Evolutionary conservation across 2,797 vertebrate species (phyloP), one percentile per base, ranked within the genome.

Genomic region (Myotis planiceps): DNA sequence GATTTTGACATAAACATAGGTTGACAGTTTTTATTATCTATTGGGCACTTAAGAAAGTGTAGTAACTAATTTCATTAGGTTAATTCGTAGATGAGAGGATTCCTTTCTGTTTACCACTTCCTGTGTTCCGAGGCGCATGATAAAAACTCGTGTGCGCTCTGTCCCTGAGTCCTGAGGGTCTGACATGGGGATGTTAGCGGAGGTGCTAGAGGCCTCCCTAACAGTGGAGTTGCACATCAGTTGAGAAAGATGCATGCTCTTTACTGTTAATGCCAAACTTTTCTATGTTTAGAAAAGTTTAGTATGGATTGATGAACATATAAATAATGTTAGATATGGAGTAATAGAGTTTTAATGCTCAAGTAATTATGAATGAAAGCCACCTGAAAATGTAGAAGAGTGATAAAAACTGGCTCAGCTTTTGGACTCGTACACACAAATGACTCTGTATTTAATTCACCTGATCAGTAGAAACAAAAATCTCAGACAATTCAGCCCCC

Each of bases 51-150:
- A 74, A 65, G 58, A 32, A 71, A 78, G 45, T 15, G 1, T 1
- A 21, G 27, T 47, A 76, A 37, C 3, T 49, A 69, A 25, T 32
- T 32, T 42, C 74, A 55, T 23, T 49, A 21, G 37, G 6, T 80
- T 49, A 39, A 6, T 80, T 83, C 32, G 9, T 16, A 25, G 47
- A 47, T 34, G 47, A 42, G 16, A 79, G 47, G 25, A 21, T 23
- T 14, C 49, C 45, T 10, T 5, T 53, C 32, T 37, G 45, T 42
- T 39, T 25, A 42, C 25, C 60, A 75, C 32, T 60, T 14, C 14
- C 3, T 39, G 1, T 1, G 13, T 23, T 13, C 0, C 2, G 5
- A 5, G 4, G 0, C 25, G 3, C n/a, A 19, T 58, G 34, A 3
- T 13, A 42, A 51, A 45, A 5, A 9, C 8, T 19, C 10, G 2